Evolutionary conservation across 2,113 vertebrate species (phyloP).

Genomic region (Sciurus niger): DNA sequence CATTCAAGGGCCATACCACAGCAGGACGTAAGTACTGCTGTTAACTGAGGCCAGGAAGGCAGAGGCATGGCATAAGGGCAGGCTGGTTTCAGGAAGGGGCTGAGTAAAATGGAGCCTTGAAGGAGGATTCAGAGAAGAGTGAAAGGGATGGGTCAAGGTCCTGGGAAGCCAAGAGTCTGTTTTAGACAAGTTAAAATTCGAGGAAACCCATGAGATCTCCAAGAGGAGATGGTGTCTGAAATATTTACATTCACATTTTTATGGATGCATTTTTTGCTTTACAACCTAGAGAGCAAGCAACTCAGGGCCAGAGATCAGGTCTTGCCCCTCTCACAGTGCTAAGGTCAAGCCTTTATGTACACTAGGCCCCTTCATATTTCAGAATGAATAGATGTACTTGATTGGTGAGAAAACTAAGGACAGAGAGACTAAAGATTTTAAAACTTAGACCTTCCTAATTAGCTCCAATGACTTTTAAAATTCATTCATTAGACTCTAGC

Average conservation of each 20-base stretch:
- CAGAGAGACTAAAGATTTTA: not conserved
- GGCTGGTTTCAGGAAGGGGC: not conserved
- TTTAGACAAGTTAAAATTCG: not conserved
- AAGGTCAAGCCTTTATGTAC: not conserved
- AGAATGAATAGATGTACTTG: not conserved
- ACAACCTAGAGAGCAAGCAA: not conserved
- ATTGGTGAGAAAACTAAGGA: not conserved
- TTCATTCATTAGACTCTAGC: not conserved
- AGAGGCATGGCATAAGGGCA: not conserved
- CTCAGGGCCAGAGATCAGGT: not conserved
- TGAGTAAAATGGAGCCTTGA: not conserved
- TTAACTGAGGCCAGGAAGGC: not conserved
- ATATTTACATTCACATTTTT: not conserved
- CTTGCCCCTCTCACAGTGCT: not conserved
- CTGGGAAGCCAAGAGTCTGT: not conserved
- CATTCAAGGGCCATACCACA: not conserved
- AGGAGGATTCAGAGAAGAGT: not conserved
- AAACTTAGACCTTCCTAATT: not conserved
- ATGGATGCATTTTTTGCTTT: not conserved
- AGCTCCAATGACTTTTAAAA: not conserved
- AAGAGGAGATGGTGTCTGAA: not conserved
- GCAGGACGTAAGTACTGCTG: not conserved
- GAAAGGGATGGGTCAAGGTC: not conserved
- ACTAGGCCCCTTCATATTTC: not conserved
- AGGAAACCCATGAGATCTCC: not conserved